Conservation (phyloP, 1,140 invertebrate genomes). For the Coenobita brevimanus region DNA sequence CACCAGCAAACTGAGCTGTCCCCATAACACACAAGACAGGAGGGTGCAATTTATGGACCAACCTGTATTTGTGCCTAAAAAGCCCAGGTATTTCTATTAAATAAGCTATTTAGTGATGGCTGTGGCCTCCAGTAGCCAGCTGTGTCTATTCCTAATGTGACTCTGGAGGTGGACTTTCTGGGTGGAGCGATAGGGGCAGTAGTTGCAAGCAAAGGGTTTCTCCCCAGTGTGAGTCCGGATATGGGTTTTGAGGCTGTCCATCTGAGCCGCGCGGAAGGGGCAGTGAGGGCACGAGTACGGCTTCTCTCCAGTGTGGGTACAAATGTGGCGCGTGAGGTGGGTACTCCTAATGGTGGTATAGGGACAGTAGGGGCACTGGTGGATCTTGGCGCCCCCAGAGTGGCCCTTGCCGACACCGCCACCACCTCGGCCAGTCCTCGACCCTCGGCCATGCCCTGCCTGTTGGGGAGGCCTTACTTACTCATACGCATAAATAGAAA, state of each 20-base stretch:
- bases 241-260: conserved; percentile 60
- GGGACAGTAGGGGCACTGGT: conserved; percentile 60
- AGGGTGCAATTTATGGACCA: too few species aligned
- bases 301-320: conserved; percentile 61
- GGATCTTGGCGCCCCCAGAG: conserved; percentile 51
- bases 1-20: too few species aligned
- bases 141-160: conserved; percentile 61
- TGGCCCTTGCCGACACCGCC: conserved; percentile 12
- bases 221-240: conserved; percentile 57
- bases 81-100: too few species aligned
- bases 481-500: conserved; percentile 49
- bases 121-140: conserved; percentile 34
- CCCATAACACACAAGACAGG: too few species aligned
- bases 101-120: conserved; percentile 14
- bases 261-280: conserved; percentile 57
- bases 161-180: conserved; percentile 60
- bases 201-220: conserved; percentile 56
- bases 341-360: conserved; percentile 63
- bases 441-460: conserved; percentile 44
- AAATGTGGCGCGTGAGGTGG: conserved; percentile 53
- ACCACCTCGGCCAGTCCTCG: conserved; percentile 47
- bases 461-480: conserved; percentile 61
- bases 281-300: conserved; percentile 50
- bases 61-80: too few species aligned
- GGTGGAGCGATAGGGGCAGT: conserved; percentile 49